Conservation (phyloP, 1,140 invertebrate species). For the Ceratina japonica region DNA sequence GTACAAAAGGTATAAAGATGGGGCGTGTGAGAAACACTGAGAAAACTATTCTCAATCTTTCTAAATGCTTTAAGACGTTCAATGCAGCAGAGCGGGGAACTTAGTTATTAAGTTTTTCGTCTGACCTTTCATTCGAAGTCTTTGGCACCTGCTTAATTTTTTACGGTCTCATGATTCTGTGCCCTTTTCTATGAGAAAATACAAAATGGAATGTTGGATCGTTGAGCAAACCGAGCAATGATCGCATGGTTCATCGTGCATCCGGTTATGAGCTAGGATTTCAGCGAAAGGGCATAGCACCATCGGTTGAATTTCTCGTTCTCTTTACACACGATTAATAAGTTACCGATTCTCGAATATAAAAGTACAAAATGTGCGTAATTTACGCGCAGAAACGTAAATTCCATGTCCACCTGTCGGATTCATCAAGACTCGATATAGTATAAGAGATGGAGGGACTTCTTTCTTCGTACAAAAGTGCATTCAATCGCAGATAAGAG, state of each 20-base stretch:
- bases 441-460: constrained; percentile 18
- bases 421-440: background rate
- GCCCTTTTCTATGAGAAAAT: constrained; percentile 9
- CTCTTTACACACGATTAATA: constrained; percentile 32
- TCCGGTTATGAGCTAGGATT: constrained; percentile 5
- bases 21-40: constrained; percentile 1
- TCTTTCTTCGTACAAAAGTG: constrained; percentile 15
- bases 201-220: constrained; percentile 28
- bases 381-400: background rate
- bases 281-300: constrained; percentile 36
- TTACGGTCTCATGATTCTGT: constrained; percentile 5
- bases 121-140: background rate
- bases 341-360: constrained; percentile 28
- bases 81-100: background rate
- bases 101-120: constrained; percentile 6
- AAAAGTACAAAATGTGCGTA: constrained; percentile 41
- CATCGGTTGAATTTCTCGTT: constrained; percentile 16
- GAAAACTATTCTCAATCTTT: constrained; percentile 31
- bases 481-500: constrained; percentile 1
- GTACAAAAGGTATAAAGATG: constrained; percentile 54
- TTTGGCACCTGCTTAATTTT: constrained; percentile 48
- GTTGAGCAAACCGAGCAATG: constrained; percentile 25
- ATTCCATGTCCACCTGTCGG: constrained; percentile 8
- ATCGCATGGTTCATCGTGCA: constrained; percentile 4
- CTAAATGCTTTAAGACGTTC: constrained; percentile 8